Conservation (phyloP, 2,888 invertebrate species). For the Chesias legatella region DNA sequence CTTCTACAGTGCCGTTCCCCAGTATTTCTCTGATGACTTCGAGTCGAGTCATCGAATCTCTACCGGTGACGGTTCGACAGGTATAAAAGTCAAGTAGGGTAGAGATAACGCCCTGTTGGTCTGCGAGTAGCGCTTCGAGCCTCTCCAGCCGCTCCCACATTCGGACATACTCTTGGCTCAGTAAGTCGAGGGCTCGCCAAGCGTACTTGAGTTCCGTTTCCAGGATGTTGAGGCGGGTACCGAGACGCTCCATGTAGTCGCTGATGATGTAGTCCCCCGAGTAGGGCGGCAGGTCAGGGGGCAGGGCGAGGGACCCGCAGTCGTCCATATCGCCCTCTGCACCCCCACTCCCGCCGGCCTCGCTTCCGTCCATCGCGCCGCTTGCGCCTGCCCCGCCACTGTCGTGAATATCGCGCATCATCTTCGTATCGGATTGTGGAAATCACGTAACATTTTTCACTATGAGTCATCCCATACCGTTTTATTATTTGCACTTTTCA, state of each 20-base stretch:
- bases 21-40: constrained; percentile 84
- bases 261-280: constrained; percentile 89
- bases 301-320: constrained; percentile 77
- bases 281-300: constrained; percentile 75
- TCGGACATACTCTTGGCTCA: constrained; percentile 94
- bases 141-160: constrained; percentile 96
- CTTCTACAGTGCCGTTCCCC: constrained; percentile 83
- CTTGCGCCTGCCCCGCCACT: constrained; percentile 70
- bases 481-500: constrained; percentile 66
- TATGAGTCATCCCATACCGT: constrained; percentile 80
- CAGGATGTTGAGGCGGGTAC: constrained; percentile 90
- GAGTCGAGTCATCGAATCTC: constrained; percentile 76
- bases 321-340: constrained; percentile 78
- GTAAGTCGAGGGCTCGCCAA: constrained; percentile 93
- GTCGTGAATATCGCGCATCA: constrained; percentile 80
- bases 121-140: constrained; percentile 90
- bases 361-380: constrained; percentile 78
- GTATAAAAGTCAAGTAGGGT: constrained; percentile 91
- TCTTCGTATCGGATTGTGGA: constrained; percentile 70
- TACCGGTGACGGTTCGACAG: constrained; percentile 68
- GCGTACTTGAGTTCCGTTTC: constrained; percentile 96
- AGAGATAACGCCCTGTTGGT: constrained; percentile 94
- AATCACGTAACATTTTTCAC: constrained; percentile 73
- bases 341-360: constrained; percentile 77
- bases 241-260: constrained; percentile 94